A percentile compares a stretch with the other conserved stretches of the same genome.
Conservation (phyloP, 2,888 invertebrate genomes). For the Heliconius cydno region DNA sequence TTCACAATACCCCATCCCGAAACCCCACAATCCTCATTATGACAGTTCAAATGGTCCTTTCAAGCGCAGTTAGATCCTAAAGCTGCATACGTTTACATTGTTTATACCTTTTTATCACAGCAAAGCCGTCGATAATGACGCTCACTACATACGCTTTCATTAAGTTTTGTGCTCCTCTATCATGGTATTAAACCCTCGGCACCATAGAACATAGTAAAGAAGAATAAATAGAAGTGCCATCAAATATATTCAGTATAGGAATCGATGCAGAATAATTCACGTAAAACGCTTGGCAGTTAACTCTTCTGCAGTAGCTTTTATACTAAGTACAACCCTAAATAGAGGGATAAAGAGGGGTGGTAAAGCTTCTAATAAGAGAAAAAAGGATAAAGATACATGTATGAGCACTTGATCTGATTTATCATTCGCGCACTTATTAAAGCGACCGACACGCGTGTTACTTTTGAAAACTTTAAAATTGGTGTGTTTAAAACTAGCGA, state of each 20-base stretch:
- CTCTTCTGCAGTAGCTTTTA: constrained; percentile 16
- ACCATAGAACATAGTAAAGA: constrained; percentile 14
- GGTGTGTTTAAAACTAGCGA: constrained; percentile 53
- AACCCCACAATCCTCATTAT: constrained; percentile 39
- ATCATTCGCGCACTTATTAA: constrained; percentile 80
- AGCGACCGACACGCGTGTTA: constrained; percentile 75
- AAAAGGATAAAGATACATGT: constrained; percentile 56
- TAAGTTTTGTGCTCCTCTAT: constrained; percentile 71
- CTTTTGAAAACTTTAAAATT: constrained; percentile 69
- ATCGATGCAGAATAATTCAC: constrained; percentile 22
- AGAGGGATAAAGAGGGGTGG: constrained; percentile 57
- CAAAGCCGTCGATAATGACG: constrained; percentile 78
- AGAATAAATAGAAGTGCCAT: constrained; percentile 12
- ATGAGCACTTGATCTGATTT: constrained; percentile 77
- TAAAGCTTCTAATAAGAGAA: constrained; percentile 49
- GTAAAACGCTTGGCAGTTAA: constrained; percentile 12
- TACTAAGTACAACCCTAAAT: constrained; percentile 54
- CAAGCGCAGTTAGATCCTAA: constrained; percentile 59
- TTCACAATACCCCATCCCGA: constrained; percentile 28
- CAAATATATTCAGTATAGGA: constrained; percentile 21
- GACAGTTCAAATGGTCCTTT: constrained; percentile 49
- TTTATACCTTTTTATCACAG: constrained; percentile 72
- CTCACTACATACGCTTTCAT: constrained; percentile 74
- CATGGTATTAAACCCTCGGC: constrained; percentile 61
- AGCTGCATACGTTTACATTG: constrained; percentile 71